These are phyloP conservation scores for Megathymus violae DNA, from an alignment of 1,140 invertebrate genomes.

Conservation along the genomic window DNA sequence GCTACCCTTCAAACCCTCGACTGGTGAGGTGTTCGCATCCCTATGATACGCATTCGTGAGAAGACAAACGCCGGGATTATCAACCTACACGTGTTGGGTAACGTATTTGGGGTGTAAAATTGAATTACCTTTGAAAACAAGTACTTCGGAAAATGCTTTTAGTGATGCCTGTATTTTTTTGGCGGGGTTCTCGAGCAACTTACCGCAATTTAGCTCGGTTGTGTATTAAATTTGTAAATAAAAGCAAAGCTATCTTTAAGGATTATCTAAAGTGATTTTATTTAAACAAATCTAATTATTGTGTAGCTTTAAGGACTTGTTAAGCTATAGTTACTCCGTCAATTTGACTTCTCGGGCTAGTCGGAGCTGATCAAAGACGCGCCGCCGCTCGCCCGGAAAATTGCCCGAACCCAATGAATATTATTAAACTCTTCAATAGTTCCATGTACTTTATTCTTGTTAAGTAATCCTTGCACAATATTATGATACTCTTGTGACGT, in stretches of 20 bases:
- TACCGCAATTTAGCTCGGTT: conserved; percentile 7
- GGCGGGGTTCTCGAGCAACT: conserved; percentile 26
- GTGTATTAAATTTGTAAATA: conserved; percentile 28
- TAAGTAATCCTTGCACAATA: conserved; percentile 50
- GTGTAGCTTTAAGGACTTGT: conserved; percentile 51
- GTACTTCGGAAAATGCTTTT: conserved; percentile 58
- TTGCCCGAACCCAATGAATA: conserved; percentile 82
- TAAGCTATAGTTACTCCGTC: conserved; percentile 65
- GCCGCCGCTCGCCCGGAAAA: conserved; percentile 78
- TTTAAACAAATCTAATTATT: conserved; percentile 45
- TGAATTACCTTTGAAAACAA: conserved; percentile 56
- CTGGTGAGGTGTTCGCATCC: conserved; percentile 19
- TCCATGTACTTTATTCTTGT: conserved; percentile 72
- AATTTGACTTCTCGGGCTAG: conserved; percentile 72
- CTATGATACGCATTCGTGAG: conserved; percentile 21
- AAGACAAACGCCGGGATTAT: conserved; percentile 43
- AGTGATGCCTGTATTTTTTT: conserved; percentile 34
- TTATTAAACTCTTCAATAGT: conserved; percentile 83
- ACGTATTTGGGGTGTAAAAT: conserved; percentile 65
- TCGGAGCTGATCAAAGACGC: conserved; percentile 77
- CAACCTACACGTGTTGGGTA: conserved; percentile 45
- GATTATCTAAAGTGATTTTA: conserved; percentile 36
- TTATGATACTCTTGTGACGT: conserved; percentile 7
- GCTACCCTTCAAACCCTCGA: conserved; percentile 43
- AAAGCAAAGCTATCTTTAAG: conserved; percentile 21